Conservation (phyloP, 2,888 invertebrate genomes). For the Parascotia fuliginaria region DNA sequence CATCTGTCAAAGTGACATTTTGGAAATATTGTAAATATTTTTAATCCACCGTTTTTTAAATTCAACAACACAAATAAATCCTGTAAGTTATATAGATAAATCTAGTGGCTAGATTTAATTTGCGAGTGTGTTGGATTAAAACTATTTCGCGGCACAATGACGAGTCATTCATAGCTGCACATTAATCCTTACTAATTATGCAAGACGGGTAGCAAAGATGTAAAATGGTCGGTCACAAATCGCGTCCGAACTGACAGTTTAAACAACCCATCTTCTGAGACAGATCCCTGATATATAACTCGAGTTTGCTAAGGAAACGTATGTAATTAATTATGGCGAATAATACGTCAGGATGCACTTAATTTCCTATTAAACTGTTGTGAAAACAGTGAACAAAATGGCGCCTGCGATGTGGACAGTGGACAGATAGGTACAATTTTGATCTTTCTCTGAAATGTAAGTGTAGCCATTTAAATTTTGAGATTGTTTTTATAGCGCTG, state of each 20-base stretch:
- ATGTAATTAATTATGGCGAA: conserved; percentile 80
- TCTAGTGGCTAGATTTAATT: conserved; percentile 39
- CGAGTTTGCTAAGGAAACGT: conserved; percentile 73
- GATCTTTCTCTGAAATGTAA: conserved; percentile 37
- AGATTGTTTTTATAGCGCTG: conserved; percentile 18
- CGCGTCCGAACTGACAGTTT: conserved; percentile 79
- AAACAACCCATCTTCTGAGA: conserved; percentile 81
- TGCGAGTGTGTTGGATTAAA: conserved; percentile 55
- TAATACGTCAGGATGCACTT: conserved; percentile 81
- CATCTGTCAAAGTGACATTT: conserved; percentile 31
- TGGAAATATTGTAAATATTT: conserved; percentile 9
- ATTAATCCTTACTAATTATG: conserved; percentile 84
- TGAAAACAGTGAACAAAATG: conserved; percentile 62
- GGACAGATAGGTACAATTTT: no score
- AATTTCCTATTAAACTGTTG: conserved; percentile 79
- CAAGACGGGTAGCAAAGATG: conserved; percentile 81
- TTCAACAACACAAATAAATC: conserved; percentile 30
- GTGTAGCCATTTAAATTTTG: conserved; percentile 20
- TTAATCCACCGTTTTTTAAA: conserved; percentile 26
- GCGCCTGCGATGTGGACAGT: conserved; percentile 43
- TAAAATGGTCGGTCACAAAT: conserved; percentile 83
- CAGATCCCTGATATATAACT: conserved; percentile 80
- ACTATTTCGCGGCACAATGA: conserved; percentile 70
- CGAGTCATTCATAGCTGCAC: conserved; percentile 76
- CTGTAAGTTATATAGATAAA: conserved; percentile 34